A percentile compares a stretch with the other conserved stretches of the same genome.
phyloP scores from a whole-genome alignment of 2,113 vertebrate species.

The Lophius piscatorius region DNA sequence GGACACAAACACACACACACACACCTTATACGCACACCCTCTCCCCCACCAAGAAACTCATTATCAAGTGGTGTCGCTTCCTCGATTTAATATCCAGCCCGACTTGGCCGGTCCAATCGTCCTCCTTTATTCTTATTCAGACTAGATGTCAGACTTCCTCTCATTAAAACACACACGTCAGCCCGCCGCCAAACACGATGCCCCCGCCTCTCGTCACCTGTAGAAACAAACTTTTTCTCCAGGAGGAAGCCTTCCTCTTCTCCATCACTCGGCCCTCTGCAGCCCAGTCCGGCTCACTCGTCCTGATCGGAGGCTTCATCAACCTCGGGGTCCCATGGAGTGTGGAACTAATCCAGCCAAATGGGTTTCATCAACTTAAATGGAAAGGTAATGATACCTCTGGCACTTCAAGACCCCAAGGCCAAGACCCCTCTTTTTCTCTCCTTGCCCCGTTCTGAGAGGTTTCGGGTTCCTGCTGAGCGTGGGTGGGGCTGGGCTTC shows the following conservation, averaged over 20 bases:
- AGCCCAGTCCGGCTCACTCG: constrained; percentile 19
- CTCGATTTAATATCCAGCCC: constrained; percentile 56
- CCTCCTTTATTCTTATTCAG: constrained; percentile 61
- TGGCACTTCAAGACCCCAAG: constrained; percentile 47
- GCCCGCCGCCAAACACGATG: constrained; percentile 23
- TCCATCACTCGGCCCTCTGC: constrained; percentile 38
- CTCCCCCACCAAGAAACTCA: constrained; percentile 32
- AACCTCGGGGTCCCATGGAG: constrained; percentile 53
- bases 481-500: constrained; percentile 25
- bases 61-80: constrained; percentile 62
- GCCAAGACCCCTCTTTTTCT: constrained; percentile 47
- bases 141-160: constrained; percentile 43
- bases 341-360: constrained; percentile 72
- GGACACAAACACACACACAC: constrained; percentile 50
- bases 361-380: constrained; percentile 71
- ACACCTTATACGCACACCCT: constrained; percentile 29
- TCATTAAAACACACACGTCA: constrained; percentile 8
- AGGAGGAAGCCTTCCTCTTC: constrained; percentile 2
- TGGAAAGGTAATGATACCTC: constrained; percentile 68
- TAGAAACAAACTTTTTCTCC: constrained; percentile 20
- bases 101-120: constrained; percentile 60
- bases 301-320: constrained; percentile 45
- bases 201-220: constrained; percentile 45
- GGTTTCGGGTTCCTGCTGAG: constrained; percentile 48
- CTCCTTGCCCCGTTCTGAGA: constrained; percentile 22